Percentiles rank a stretch among this genome's conserved stretches.
These are phyloP conservation scores for Heliocidaris erythrogramma DNA, from an alignment of 35 echinoderm and acorn worm genomes.

Conservation along the genomic window DNA sequence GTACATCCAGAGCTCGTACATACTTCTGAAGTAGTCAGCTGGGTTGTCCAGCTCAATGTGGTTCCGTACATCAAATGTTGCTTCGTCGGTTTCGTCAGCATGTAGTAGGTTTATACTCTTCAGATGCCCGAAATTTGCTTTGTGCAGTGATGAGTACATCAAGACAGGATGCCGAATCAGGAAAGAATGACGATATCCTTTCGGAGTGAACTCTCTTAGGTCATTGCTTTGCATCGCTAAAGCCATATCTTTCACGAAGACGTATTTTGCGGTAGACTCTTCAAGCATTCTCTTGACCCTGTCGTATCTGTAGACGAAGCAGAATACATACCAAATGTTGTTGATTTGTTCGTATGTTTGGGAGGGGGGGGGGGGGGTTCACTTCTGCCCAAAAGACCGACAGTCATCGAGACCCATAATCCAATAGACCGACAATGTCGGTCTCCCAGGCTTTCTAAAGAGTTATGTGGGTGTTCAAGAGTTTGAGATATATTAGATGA, in stretches of 20 bases:
- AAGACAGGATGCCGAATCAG: constrained; percentile 9
- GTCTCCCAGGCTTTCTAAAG: no score
- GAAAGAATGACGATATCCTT: neutral
- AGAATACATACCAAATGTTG: neutral
- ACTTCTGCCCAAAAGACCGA: no score
- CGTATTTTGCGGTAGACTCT: neutral
- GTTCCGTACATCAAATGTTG: neutral
- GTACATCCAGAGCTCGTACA: neutral
- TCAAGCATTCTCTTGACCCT: neutral
- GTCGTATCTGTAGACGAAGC: neutral
- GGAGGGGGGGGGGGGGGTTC: no score
- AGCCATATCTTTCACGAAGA: constrained; percentile 3
- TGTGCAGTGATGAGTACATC: neutral
- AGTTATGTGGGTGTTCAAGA: no score
- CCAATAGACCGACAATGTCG: no score
- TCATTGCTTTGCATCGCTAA: neutral
- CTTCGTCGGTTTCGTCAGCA: neutral
- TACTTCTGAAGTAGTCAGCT: neutral
- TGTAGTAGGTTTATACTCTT: neutral
- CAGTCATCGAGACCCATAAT: no score
- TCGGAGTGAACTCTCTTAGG: neutral
- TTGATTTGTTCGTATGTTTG: no score
- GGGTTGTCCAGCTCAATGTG: neutral
- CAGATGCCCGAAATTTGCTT: neutral
- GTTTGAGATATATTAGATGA: no score